Base-by-base conservation (phyloP, 1,140 invertebrate species). In the Acyrthosiphon pisum region DNA sequence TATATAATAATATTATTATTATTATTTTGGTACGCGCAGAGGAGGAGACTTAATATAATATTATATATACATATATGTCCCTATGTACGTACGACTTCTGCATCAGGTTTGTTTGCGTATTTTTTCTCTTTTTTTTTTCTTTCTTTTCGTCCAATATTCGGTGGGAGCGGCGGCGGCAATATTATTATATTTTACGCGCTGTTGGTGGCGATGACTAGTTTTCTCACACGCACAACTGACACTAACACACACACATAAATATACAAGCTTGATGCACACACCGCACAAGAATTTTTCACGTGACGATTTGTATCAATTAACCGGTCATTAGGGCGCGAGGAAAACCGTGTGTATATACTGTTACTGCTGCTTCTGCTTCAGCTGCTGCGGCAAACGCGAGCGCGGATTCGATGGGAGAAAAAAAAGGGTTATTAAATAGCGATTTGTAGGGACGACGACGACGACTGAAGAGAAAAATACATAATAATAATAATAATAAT, bases 221-320 rank as follows among this genome's bases (percentile, higher is more conserved):
- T 91, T 81, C 90, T 91, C 90, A 81, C 53, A 81, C 90, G 90
- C 90, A 30, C 41, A 44, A 86, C 41, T 26, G 9, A 9, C 9
- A 44, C 81, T 41, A 41, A 83, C 76, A 83, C 81, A 37, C 81
- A 35, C 35, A 30, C 26, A 41, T 11, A 30, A 3, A 35, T 46
- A 22, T 41, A 83, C 37, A 35, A 20, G 37, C 18, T 46, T 23
- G 44, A 20, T 35, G 20, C 90, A 68, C 60, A 76, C 68, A 20
- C 11, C 41, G 60, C 11, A 56, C 88, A 53, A 76, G 41, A 68
- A 46, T 91, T 91, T 60, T 91, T 60, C 90, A 93, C 81, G 76
- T 68, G 91, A 93, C 91, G 81, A 93, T 93, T 93, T 93, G 91
- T 93, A 93, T 93, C 91, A 93, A 93, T 93, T 93, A 93, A 93